Evolutionary conservation across 2,113 vertebrate genomes (phyloP).

Genomic region (Meleagris gallopavo): DNA sequence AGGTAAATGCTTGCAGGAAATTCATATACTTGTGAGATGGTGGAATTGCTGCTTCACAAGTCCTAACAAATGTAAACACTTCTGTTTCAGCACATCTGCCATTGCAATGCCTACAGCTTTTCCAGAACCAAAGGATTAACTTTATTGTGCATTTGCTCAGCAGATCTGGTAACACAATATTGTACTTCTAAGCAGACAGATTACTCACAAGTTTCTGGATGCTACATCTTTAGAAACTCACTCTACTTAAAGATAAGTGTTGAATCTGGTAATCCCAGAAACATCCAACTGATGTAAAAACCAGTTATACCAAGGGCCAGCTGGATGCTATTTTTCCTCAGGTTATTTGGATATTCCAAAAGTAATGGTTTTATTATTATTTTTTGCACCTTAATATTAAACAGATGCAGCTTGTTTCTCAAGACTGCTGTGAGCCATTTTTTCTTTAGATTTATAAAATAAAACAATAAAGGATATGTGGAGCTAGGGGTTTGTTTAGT

Average conservation of each 20-base stretch:
- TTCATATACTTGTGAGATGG: conserved; percentile 27
- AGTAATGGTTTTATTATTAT: conserved; percentile 74
- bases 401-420: conserved; percentile 77
- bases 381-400: conserved; percentile 76
- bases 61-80: conserved; percentile 48
- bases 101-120: conserved; percentile 67
- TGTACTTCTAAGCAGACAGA: conserved; percentile 71
- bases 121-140: conserved; percentile 78
- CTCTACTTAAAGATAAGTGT: conserved; percentile 76
- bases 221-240: conserved; percentile 76
- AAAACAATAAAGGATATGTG: conserved; percentile 45
- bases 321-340: conserved; percentile 76
- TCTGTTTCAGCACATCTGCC: conserved; percentile 79
- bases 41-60: conserved; percentile 13
- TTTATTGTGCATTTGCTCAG: conserved; percentile 78
- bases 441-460: conserved; percentile 63
- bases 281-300: conserved; percentile 78
- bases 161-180: conserved; percentile 81
- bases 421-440: conserved; percentile 15
- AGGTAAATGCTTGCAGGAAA: conserved; percentile 53
- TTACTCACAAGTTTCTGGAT: conserved; percentile 80
- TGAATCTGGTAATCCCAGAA: conserved; percentile 75
- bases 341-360: conserved; percentile 68
- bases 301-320: conserved; percentile 63
- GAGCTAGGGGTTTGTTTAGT: not conserved